Evolutionary conservation across 2,113 vertebrate genomes (phyloP), one percentile per base, ranked within the genome.

Genomic region (Abramis brama): DNA sequence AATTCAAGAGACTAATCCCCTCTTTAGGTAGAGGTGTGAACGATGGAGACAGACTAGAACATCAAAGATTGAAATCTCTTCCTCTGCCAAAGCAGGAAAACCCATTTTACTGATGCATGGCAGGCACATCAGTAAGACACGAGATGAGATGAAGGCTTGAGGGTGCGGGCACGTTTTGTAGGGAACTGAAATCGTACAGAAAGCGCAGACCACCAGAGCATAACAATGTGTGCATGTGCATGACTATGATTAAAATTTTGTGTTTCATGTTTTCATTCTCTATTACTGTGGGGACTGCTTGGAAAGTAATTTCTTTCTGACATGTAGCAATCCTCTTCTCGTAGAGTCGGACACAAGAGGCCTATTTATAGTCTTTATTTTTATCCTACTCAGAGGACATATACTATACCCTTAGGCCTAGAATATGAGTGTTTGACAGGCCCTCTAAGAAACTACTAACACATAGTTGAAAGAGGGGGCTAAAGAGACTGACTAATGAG

Each of bases 11-110:
- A 76, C 82, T 87, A 47, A 81, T 66, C 4, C 8, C 5, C 10
- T 36, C 71, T 55, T 45, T 57, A 45, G 66, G 1, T 19, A 13
- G 12, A 76, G 70, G 88, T 88, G 88, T 88, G 79, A 88, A 66
- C 1, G 30, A 80, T 59, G 64, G 66, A 78, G 74, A 88, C 73
- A 45, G 33, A 27, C 47, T 59, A 79, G 19, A 39, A 23, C 36
- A 27, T 30, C 36, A 13, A 52, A 80, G 27, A 80, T 55, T 5
- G 17, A 30, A 83, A 5, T 19, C 36, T 45, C 55, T 33, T 79
- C 43, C 23, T 55, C 1, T 74, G 36, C 76, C 33, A 80, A 52
- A 74, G 52, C 45, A 52, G 33, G 3, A 45, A 21, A 57, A 8
- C 5, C 1, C 43, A 27, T 43, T 66, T 81, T 66, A 64, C 47